A percentile compares a stretch with the other conserved stretches of the same genome.
These are phyloP conservation scores for Aphodius sticticus DNA, from an alignment of 2,888 invertebrate species.

Conservation along the genomic window DNA sequence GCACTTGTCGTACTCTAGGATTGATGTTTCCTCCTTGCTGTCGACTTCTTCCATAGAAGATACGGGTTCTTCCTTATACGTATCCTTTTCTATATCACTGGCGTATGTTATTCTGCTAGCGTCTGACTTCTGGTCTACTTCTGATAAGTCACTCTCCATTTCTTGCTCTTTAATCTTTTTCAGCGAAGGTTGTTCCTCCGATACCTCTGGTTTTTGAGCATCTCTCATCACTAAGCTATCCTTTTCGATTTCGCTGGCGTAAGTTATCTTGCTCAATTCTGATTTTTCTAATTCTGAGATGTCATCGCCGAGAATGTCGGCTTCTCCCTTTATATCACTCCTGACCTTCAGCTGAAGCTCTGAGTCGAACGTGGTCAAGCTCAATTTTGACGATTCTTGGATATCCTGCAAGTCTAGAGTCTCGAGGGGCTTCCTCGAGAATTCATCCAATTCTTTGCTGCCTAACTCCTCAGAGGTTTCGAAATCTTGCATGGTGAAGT, in stretches of 20 bases:
- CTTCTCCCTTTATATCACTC: constrained; percentile 16
- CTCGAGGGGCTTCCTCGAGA: constrained; percentile 29
- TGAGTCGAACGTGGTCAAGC: constrained; percentile 31
- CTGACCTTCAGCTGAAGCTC: constrained; percentile 20
- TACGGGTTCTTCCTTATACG: constrained; percentile 29
- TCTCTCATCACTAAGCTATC: constrained; percentile 30
- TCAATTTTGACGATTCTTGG: constrained; percentile 21
- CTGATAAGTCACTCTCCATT: constrained; percentile 30
- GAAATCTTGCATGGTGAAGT: constrained; percentile 41
- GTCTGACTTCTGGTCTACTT: constrained; percentile 35
- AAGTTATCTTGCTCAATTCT: constrained; percentile 34
- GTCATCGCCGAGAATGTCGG: constrained; percentile 31
- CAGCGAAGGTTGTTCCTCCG: constrained; percentile 30
- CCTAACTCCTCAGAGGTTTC: constrained; percentile 44
- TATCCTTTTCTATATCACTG: constrained; percentile 35
- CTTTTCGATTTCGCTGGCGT: constrained; percentile 35
- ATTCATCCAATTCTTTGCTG: constrained; percentile 37
- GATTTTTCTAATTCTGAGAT: constrained; percentile 39
- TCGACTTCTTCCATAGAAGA: constrained; percentile 18
- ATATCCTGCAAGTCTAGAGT: constrained; percentile 22
- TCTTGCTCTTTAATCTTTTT: constrained; percentile 28
- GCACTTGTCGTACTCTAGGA: constrained; percentile 26
- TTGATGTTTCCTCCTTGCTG: constrained; percentile 21
- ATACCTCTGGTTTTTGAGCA: constrained; percentile 19
- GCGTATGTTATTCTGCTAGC: constrained; percentile 36